Evolutionary conservation across 2,797 vertebrate species (phyloP), one percentile per base, ranked within the genome.

Genomic region (Linurgus olivaceus): DNA sequence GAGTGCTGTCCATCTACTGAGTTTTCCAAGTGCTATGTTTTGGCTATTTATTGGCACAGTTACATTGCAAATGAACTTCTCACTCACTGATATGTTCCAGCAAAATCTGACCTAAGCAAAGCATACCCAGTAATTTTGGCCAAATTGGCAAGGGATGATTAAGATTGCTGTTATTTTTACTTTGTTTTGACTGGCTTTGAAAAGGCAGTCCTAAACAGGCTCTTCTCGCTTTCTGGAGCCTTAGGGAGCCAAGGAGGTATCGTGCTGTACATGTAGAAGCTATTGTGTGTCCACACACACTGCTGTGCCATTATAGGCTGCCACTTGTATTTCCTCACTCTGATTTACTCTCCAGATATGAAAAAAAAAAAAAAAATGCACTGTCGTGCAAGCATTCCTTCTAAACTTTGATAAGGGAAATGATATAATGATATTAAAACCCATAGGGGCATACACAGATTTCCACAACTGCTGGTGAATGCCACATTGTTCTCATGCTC

Each of bases 131-230:
- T 58, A 33, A 55, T 80, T 95, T 77, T 88, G 62, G 73, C 91
- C 91, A 88, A 14, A 14, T 4, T 97, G 92, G 94, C 91, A 86
- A 51, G 26, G 8, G 62, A 45, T 75, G 54, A 73, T 83, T 85
- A 95, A 91, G 75, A 91, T 77, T 87, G 57, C 18, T 91, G 81
- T 83, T 93, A 86, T 91, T 95, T 95, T 90, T 62, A 70, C 72
- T 96, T 88, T 97, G 92, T 94, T 97, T 95, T 95, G 93, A 88
- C 94, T 96, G 92, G 92, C 92, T 76, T 94, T 78, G 77, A 75
- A 80, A 91, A 94, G 38, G 58, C 90, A 62, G 82, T 48, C 38
- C 66, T 91, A 74, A 91, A 83, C 71, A 95, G 65, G 47, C 38
- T 93, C 48, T 94, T 95, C 78, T 86, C 85, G 75, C 81, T 93